Conservation (phyloP, 2,888 invertebrate species). For the Dimorphilus gyrociliatus region DNA sequence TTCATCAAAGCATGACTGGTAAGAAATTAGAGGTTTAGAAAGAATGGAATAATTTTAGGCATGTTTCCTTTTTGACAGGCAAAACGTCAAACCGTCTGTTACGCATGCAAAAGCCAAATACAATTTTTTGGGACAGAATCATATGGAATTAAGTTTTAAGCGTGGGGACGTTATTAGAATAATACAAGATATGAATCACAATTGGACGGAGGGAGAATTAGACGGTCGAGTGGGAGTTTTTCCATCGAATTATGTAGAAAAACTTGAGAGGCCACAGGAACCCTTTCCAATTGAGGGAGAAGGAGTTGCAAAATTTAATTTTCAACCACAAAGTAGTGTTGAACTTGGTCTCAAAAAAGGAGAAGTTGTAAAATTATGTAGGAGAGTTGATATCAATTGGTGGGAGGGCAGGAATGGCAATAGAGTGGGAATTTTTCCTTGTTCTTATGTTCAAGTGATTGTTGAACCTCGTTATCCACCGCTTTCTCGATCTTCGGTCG, state of each 20-base stretch:
- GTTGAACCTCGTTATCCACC: no score
- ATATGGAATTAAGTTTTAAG: slow-evolving; percentile 78
- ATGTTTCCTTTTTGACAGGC: no score
- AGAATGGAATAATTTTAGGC: no score
- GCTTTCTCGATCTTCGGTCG: no score
- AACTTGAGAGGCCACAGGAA: slow-evolving; percentile 24
- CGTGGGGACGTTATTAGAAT: slow-evolving; percentile 82
- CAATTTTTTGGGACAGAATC: no score
- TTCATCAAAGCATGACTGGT: no score
- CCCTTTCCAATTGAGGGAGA: slow-evolving; percentile 54
- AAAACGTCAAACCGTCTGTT: no score
- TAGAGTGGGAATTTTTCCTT: slow-evolving; percentile 80
- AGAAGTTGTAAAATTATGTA: slow-evolving; percentile 68
- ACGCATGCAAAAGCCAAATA: no score
- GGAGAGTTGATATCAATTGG: slow-evolving; percentile 86
- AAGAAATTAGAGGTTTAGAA: no score
- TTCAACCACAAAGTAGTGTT: slow-evolving; percentile 76
- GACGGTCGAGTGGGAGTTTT: slow-evolving; percentile 82
- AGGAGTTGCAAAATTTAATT: slow-evolving; percentile 82
- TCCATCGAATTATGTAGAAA: slow-evolving; percentile 84
- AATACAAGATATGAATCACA: slow-evolving; percentile 73
- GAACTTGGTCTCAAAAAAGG: slow-evolving; percentile 77
- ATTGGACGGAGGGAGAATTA: slow-evolving; percentile 93
- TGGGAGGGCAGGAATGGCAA: slow-evolving; percentile 72
- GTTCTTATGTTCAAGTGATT: slow-evolving; percentile 72